phyloP scores from a whole-genome alignment of 1,140 invertebrate genomes.

The Chelonus insularis region DNA sequence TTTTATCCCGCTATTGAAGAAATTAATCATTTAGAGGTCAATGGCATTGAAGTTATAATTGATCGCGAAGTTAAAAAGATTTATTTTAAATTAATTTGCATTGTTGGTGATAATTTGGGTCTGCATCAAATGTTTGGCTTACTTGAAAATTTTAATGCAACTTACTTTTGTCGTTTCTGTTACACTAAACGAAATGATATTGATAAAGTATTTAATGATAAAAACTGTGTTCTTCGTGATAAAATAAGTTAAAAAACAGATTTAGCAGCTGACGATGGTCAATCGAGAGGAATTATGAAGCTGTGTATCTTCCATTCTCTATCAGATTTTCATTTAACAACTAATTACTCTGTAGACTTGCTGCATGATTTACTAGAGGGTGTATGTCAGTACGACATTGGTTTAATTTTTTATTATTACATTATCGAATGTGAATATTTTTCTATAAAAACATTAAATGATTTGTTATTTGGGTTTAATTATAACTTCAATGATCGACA shows the following conservation, averaged over 20 bases:
- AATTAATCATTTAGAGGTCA: constrained; percentile 34
- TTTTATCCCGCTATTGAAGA: constrained; percentile 37
- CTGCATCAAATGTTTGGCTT: neutral
- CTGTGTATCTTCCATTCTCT: neutral
- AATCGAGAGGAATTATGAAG: neutral
- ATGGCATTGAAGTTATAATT: constrained; percentile 34
- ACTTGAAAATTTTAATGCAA: neutral
- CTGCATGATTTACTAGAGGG: constrained; percentile 10
- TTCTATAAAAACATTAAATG: neutral
- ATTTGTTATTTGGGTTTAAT: constrained; percentile 2
- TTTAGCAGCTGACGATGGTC: neutral
- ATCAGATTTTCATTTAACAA: constrained; percentile 12
- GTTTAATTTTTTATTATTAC: constrained; percentile 15
- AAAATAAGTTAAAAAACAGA: neutral
- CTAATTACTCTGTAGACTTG: neutral
- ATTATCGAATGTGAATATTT: constrained; percentile 6
- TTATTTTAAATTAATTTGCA: constrained; percentile 37
- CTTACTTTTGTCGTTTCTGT: neutral
- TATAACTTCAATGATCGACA: constrained; percentile 7
- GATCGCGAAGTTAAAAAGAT: constrained; percentile 26
- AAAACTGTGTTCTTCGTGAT: neutral
- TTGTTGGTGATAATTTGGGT: constrained; percentile 41
- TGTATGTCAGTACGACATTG: constrained; percentile 11
- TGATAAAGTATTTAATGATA: neutral
- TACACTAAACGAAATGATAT: neutral